These are phyloP conservation scores for Daphoenositta chrysoptera DNA, from an alignment of 2,113 vertebrate genomes.

Conservation along the genomic window DNA sequence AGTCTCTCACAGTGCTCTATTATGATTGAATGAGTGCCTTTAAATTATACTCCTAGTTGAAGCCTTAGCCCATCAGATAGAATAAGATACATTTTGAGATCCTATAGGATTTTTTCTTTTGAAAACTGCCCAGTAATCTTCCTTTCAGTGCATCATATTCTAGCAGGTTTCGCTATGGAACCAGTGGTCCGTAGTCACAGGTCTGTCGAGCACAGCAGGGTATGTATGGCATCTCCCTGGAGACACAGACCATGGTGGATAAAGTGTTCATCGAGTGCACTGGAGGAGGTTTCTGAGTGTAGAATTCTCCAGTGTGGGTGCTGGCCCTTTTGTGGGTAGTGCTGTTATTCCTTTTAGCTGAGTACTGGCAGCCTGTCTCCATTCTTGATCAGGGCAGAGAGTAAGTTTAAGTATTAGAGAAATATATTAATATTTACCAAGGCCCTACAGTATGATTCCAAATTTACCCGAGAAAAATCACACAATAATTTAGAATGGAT, in stretches of 20 bases:
- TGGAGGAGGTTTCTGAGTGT: not conserved
- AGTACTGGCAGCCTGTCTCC: not conserved
- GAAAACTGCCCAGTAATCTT: not conserved
- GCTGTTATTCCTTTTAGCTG: not conserved
- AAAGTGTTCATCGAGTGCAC: not conserved
- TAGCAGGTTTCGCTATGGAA: not conserved
- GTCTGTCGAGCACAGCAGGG: not conserved
- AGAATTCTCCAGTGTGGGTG: not conserved
- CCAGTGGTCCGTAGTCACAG: not conserved
- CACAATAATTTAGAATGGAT: not conserved
- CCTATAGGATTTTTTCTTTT: not conserved
- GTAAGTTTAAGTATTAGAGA: not conserved
- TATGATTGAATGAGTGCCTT: not conserved
- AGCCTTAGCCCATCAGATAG: not conserved
- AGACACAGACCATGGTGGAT: not conserved
- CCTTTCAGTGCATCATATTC: not conserved
- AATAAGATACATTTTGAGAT: not conserved
- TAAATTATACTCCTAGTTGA: not conserved
- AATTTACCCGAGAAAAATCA: not conserved
- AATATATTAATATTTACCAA: not conserved
- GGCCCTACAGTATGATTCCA: not conserved
- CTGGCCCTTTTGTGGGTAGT: not conserved
- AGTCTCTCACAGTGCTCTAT: slow-evolving; percentile 11
- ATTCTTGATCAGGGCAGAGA: not conserved
- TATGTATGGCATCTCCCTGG: not conserved